Percentiles rank a stretch among this genome's conserved stretches.
Conservation (phyloP, 2,113 vertebrate species). For the Brachyistius frenatus region DNA sequence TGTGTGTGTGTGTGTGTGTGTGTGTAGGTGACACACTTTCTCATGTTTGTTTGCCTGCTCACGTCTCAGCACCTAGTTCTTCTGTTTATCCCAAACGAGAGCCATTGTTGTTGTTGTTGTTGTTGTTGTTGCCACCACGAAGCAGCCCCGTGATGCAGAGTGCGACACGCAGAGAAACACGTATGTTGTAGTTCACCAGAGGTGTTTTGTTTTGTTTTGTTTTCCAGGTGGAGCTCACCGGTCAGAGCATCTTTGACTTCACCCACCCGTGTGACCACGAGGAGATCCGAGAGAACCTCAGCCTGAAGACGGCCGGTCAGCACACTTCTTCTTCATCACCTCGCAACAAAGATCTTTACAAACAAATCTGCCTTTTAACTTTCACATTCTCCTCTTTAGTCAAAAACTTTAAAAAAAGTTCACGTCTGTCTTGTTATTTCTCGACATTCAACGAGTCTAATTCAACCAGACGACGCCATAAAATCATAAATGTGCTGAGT, state of each 20-base stretch:
- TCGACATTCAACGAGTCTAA: no score
- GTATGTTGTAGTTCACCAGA: no score
- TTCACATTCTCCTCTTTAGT: no score
- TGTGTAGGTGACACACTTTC: conserved; percentile 6
- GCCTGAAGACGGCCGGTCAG: conserved; percentile 86
- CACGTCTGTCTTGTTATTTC: no score
- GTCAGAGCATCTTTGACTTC: conserved; percentile 99
- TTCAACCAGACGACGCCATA: no score
- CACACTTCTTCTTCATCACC: no score
- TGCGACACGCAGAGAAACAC: no score
- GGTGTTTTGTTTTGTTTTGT: neutral
- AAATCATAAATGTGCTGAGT: neutral
- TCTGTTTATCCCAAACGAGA: conserved; percentile 27
- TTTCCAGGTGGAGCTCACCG: conserved; percentile 94
- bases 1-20: neutral
- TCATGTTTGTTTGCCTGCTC: neutral
- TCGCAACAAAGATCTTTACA: no score
- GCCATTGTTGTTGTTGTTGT: neutral
- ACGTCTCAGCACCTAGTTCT: neutral
- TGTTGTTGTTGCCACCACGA: no score
- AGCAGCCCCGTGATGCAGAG: no score
- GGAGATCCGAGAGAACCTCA: conserved; percentile 97
- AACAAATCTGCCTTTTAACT: no score
- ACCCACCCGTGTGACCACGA: conserved; percentile 99
- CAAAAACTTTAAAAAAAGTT: no score